A percentile compares a stretch with the other conserved stretches of the same genome.
Conservation (phyloP, 2,797 vertebrate genomes). For the Eospalax fontanierii region DNA sequence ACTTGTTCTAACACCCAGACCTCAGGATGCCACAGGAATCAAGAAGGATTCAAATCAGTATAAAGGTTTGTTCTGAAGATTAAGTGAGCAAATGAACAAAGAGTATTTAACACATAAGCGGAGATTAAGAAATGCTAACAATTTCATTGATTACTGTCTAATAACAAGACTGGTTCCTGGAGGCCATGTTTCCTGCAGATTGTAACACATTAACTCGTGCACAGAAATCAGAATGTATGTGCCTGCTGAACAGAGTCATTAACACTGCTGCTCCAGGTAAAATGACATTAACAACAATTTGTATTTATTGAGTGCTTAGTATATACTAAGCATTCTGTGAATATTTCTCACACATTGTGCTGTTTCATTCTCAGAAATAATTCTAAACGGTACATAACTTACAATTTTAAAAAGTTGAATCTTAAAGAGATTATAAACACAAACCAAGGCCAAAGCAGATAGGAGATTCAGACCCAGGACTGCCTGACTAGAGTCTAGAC, state of each 20-base stretch:
- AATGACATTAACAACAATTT: not conserved
- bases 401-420: not conserved
- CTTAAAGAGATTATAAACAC: constrained; percentile 23
- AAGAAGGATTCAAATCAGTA: not conserved
- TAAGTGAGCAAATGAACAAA: constrained; percentile 4
- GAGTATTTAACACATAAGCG: not conserved
- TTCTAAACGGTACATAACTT: not conserved
- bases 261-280: not conserved
- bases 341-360: not conserved
- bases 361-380: constrained; percentile 22
- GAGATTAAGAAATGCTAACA: not conserved
- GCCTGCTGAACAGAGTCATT: not conserved
- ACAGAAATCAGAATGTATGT: not conserved
- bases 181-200: not conserved
- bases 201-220: not conserved
- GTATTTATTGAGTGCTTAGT: not conserved
- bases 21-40: not conserved
- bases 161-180: not conserved
- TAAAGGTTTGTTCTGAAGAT: not conserved
- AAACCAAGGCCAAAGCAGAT: not conserved
- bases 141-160: not conserved
- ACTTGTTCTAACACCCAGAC: not conserved
- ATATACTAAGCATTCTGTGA: not conserved
- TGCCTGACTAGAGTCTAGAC: not conserved
- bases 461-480: not conserved